These are phyloP conservation scores for Choristoneura rosaceana DNA, from an alignment of 2,888 invertebrate species.

Conservation along the genomic window DNA sequence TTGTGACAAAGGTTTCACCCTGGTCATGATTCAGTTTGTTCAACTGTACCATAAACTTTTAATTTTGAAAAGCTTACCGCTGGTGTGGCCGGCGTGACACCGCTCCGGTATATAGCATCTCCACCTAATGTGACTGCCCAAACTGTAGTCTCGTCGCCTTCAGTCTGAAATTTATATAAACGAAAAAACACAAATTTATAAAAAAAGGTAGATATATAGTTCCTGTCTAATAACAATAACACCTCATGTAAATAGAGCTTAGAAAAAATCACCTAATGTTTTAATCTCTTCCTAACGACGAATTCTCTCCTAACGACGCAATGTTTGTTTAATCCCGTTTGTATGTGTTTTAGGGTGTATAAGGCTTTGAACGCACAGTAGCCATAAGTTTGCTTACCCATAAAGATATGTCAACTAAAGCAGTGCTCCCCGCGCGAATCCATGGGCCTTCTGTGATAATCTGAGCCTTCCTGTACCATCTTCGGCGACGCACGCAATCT, in stretches of 20 bases:
- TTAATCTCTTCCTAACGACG: no score
- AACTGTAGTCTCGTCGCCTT: slow-evolving; percentile 83
- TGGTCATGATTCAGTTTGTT: no score
- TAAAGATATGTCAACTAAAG: slow-evolving; percentile 92
- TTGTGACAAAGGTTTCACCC: no score
- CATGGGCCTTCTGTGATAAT: slow-evolving; percentile 94
- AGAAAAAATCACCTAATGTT: no score
- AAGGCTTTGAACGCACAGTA: no score
- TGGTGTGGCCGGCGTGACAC: slow-evolving; percentile 90
- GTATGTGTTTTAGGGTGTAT: no score
- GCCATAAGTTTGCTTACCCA: slow-evolving; percentile 80
- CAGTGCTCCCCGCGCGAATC: slow-evolving; percentile 94
- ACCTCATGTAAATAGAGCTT: no score
- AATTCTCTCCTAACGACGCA: no score
- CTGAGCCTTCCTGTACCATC: slow-evolving; percentile 94
- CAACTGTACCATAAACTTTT: no score
- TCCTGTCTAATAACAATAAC: no score
- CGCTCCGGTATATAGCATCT: slow-evolving; percentile 92
- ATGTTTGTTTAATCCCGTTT: no score
- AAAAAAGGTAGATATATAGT: no score
- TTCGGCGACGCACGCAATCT: slow-evolving; percentile 93
- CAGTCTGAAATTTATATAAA: slow-evolving; percentile 56
- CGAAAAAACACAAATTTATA: not conserved
- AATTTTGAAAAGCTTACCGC: slow-evolving; percentile 79
- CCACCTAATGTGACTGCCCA: slow-evolving; percentile 96